Conservation (phyloP, 2,797 vertebrate genomes). For the Loriculus beryllinus region DNA sequence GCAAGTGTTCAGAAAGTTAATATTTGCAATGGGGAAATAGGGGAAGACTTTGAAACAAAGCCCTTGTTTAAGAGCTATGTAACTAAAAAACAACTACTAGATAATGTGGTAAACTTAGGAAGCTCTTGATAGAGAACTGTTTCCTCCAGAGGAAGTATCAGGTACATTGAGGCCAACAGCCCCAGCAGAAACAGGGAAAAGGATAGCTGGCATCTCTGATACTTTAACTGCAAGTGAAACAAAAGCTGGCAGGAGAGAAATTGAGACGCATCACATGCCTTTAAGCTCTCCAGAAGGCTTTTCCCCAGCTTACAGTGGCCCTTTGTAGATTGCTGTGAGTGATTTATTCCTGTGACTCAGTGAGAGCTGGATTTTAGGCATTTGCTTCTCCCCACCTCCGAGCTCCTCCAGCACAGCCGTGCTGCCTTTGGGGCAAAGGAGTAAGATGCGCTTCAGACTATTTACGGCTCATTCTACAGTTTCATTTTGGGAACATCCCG, state of each 20-base stretch:
- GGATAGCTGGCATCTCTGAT: background rate
- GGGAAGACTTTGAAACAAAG: background rate
- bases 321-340: background rate
- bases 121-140: background rate
- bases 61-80: background rate
- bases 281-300: background rate
- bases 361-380: background rate
- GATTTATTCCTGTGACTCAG: background rate
- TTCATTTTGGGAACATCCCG: conserved; percentile 19
- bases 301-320: background rate
- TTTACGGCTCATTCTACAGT: conserved; percentile 6
- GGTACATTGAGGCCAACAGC: background rate
- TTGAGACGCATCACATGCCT: background rate
- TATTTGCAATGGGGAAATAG: background rate
- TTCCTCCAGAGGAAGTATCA: background rate
- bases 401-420: background rate
- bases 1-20: background rate
- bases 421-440: conserved; percentile 22
- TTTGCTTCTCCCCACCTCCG: background rate
- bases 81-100: background rate
- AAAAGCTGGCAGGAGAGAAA: conserved; percentile 2
- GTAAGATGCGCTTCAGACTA: background rate
- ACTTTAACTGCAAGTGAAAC: conserved; percentile 18
- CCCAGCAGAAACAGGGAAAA: background rate
- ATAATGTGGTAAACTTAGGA: background rate